These are phyloP conservation scores for Apocheima hispidaria DNA, from an alignment of 2,888 invertebrate genomes.

Conservation along the genomic window DNA sequence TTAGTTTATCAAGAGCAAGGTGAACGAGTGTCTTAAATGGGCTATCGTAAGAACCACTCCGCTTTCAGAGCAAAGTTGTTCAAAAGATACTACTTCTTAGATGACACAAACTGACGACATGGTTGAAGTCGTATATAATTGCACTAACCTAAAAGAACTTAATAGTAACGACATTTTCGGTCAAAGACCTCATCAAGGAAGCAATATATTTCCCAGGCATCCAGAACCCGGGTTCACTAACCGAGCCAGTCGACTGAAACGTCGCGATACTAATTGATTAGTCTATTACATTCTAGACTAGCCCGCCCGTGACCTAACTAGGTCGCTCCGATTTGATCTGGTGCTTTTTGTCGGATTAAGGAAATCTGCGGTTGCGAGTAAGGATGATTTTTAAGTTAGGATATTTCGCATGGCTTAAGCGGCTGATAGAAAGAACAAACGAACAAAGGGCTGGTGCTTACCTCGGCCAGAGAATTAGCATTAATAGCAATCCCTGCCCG, in stretches of 20 bases:
- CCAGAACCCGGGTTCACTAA: conserved; percentile 64
- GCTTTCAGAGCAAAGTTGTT: background rate
- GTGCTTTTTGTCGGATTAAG: conserved; percentile 33
- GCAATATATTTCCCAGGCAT: conserved; percentile 56
- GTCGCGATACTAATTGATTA: conserved; percentile 73
- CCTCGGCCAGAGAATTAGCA: too few species aligned
- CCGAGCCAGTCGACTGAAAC: conserved; percentile 66
- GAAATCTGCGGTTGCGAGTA: background rate
- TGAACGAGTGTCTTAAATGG: background rate
- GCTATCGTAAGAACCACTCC: background rate
- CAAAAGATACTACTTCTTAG: background rate
- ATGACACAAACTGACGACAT: too few species aligned
- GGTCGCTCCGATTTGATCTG: conserved; percentile 48
- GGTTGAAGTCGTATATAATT: too few species aligned
- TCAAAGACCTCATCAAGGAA: conserved; percentile 54
- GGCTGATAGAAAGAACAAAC: too few species aligned
- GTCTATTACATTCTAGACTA: conserved; percentile 67
- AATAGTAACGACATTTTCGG: conserved; percentile 42
- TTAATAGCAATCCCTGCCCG: too few species aligned
- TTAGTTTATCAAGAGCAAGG: background rate
- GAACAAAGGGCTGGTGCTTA: too few species aligned
- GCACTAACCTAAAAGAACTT: background rate
- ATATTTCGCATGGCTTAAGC: too few species aligned
- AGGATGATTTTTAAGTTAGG: too few species aligned
- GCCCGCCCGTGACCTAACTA: conserved; percentile 58